Evolutionary conservation across 1,140 invertebrate genomes (phyloP), one percentile per base, ranked within the genome.

Genomic region (Helicoverpa armigera): DNA sequence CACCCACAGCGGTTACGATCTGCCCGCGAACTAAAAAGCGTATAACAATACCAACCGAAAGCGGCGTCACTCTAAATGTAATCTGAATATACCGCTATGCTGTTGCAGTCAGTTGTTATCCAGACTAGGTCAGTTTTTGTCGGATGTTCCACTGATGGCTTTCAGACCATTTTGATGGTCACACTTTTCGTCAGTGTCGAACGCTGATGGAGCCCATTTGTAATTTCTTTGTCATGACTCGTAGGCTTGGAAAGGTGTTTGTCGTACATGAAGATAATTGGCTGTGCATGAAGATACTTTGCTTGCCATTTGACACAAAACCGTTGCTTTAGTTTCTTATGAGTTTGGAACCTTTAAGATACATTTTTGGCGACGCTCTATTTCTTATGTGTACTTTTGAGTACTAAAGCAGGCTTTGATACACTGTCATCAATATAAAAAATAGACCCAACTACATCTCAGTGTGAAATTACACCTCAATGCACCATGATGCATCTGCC

Each of bases 91-190:
- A 94, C 93, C 92, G 93, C 93, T 94, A 94, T 60, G 74, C 77
- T 86, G 91, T 94, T 93, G 93, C 93, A 94, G 90, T 93, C 87
- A 79, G 82, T 90, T 93, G 91, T 88, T 92, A 93, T 89, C 85
- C 87, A 85, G 92, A 92, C 86, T 87, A 92, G 92, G 92, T 94
- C 92, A 92, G 73, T 94, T 94, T 94, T 94, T 94, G 87, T 92
- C 69, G 70, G 5, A 63, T 78, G 63, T 67, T 51, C 61, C 76
- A 67, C 50, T 78, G 60, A 63, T 51, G 43, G 75, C 75, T 65
- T 61, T 67, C 11, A 61, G 50, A 51, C 60, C 61, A 54, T 48
- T 63, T 58, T 75, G 73, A 75, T 75, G 58, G 58, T 43, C 54
- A 61, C 56, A 61, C 16, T 61, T 61, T 75, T 61, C 18, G 73